phyloP scores from a whole-genome alignment of 2,797 vertebrate genomes.

The Squalus acanthias region DNA sequence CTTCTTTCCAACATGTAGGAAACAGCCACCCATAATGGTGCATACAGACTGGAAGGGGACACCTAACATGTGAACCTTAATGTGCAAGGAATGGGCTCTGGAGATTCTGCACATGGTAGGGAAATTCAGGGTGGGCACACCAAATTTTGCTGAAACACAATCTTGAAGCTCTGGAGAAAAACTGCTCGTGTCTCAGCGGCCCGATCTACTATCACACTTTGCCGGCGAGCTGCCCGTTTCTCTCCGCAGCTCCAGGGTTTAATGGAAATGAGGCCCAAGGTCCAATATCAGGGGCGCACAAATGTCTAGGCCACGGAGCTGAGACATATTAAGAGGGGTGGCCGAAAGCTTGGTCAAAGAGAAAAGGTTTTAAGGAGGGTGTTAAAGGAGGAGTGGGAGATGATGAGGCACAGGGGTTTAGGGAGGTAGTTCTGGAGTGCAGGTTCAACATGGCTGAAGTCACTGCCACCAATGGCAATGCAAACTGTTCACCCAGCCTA shows the following conservation, averaged over 20 bases:
- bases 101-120: neutral
- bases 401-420: neutral
- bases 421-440: neutral
- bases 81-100: no score
- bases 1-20: no score
- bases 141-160: neutral
- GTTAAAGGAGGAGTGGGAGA: neutral
- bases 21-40: no score
- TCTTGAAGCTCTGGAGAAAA: neutral
- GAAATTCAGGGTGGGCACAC: neutral
- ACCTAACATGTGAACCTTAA: no score
- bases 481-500: neutral
- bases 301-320: neutral
- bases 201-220: neutral
- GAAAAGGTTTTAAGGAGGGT: neutral
- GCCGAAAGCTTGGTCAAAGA: neutral
- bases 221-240: neutral
- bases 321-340: neutral
- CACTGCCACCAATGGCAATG: neutral
- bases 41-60: no score
- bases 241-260: neutral
- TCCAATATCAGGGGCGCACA: neutral
- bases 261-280: neutral
- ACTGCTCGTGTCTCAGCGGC: neutral
- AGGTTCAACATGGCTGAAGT: neutral